A percentile compares a stretch with the other conserved stretches of the same genome.
Evolutionary conservation across 2,797 vertebrate species (phyloP).

Genomic region (Chrysocyon brachyurus): DNA sequence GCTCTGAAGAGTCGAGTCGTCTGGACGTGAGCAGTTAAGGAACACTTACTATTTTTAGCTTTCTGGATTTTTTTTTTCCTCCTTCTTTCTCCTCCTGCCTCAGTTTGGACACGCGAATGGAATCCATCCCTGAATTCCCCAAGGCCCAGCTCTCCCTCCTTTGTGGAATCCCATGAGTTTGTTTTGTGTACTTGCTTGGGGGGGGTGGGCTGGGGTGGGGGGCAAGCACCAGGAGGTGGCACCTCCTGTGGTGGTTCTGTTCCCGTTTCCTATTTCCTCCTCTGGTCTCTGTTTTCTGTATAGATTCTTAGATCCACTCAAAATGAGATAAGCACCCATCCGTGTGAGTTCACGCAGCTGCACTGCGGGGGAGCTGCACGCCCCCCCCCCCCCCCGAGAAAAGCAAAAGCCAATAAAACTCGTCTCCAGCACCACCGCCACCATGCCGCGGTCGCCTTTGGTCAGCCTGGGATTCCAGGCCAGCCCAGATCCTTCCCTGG

Average conservation of each 20-base stretch:
- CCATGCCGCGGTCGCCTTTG: fast-evolving
- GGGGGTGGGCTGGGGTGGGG: neutral
- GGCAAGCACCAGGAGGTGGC: neutral
- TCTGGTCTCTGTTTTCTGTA: neutral
- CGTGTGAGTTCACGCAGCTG: slow-evolving; percentile 40
- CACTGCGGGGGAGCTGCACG: slow-evolving; percentile 58
- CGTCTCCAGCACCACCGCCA: slow-evolving; percentile 66
- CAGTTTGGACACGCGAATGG: slow-evolving; percentile 30
- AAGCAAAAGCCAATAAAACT: slow-evolving; percentile 58
- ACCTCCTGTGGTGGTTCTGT: neutral
- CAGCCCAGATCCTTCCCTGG: neutral
- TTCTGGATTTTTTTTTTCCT: fast-evolving
- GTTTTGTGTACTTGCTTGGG: neutral
- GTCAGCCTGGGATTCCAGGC: neutral
- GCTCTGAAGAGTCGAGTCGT: slow-evolving; percentile 47
- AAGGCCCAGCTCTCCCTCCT: neutral
- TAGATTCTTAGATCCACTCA: slow-evolving; percentile 37
- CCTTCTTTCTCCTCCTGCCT: neutral
- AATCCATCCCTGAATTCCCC: neutral
- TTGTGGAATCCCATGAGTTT: neutral
- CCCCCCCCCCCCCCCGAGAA: neutral
- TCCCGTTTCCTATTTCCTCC: neutral
- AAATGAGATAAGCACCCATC: neutral
- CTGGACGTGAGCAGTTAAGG: slow-evolving; percentile 44
- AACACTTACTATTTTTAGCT: neutral